Evolutionary conservation across 2,888 invertebrate species (phyloP), one percentile per base, ranked within the genome.

Genomic region (Salpingus planirostris): DNA sequence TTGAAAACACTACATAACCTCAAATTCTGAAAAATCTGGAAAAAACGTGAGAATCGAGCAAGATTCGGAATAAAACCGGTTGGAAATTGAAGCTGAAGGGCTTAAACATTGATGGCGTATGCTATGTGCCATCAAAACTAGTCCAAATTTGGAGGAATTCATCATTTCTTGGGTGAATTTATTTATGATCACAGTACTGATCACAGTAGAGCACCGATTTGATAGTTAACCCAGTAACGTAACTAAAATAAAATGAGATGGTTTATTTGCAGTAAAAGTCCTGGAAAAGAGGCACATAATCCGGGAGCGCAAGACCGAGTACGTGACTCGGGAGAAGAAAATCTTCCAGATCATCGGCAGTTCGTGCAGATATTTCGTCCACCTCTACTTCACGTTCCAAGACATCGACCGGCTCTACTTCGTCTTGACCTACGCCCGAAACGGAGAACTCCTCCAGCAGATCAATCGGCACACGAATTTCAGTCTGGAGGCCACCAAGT

Each of bases 371-470:
- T 95, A 89, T 63, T 91, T 98, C 63, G 91, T 96, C 31, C 83
- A 85, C 60, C 74, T 99, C 37, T 91, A 84, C 64, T 93, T 89
- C 68, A 93, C 97, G 36, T 99, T 98, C 69, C 97, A 99, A 71
- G 96, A 97, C 61, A 62, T 75, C 15, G 84, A 88, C 52, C 76
- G 89, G 55, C 73, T 97, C 37, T 97, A 93, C 69, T 97, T 97
- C 69, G 96, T 93, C 11, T 73, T 97, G 60, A 88, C 89, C 11
- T 92, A 89, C 67, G 96, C 95, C 33, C 85, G 87, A 64, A 85
- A 91, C 60, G 96, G 97, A 36, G 98, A 99, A 67, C 71, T 99
- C 38, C 67, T 95, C 51, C 82, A 87, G 43, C 86, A 91, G 66
- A 86, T 98, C 48, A 87, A 87, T 61, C 86, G 87, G 65, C 81